phyloP scores from a whole-genome alignment of 2,113 vertebrate species.

The Jaculus jaculus region DNA sequence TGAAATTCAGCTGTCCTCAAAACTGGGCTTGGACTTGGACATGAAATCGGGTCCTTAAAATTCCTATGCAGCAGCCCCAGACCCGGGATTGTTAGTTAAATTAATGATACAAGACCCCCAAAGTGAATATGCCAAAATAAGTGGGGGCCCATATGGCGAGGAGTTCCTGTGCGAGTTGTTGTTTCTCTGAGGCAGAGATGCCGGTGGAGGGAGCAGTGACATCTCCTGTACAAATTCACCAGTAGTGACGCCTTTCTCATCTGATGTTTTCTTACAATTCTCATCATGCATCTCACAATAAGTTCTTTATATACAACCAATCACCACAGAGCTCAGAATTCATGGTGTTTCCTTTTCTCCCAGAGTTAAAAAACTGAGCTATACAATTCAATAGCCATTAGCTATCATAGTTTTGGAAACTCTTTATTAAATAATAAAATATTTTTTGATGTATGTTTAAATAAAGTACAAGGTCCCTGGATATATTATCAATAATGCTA shows the following conservation, averaged over 20 bases:
- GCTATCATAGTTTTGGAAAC: neutral
- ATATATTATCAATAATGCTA: neutral
- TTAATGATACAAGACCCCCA: neutral
- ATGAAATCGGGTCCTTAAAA: neutral
- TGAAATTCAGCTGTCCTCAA: neutral
- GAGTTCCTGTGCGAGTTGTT: neutral
- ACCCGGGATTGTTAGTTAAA: neutral
- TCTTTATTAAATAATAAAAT: slow-evolving; percentile 21
- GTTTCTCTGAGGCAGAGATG: neutral
- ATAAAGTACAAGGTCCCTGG: neutral
- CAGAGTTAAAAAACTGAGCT: neutral
- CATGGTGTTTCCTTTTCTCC: neutral
- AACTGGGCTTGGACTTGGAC: neutral
- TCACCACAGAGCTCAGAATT: neutral
- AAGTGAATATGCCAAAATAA: neutral
- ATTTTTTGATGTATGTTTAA: neutral
- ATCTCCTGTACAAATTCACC: neutral
- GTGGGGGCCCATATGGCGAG: neutral
- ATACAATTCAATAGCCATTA: neutral
- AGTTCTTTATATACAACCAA: neutral
- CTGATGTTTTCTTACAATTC: neutral
- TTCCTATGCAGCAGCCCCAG: neutral
- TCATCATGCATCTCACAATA: neutral
- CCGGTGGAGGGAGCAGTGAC: neutral
- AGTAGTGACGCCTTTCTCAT: neutral